These are phyloP conservation scores for Varanus komodoensis DNA, from an alignment of 2,113 vertebrate genomes.

Conservation along the genomic window DNA sequence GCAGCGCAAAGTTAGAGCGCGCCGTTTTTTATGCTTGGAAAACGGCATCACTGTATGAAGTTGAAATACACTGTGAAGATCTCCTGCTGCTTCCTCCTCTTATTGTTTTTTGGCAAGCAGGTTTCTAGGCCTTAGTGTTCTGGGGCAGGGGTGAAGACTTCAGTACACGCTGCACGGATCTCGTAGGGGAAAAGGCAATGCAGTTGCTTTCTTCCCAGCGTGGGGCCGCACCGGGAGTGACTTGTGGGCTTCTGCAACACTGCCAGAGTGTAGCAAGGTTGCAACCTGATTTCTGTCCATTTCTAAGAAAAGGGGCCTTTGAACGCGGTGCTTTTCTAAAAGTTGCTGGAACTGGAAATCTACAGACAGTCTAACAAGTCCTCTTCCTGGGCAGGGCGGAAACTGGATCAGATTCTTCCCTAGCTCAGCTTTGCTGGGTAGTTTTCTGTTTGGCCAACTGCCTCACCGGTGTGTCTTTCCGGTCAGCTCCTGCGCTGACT, in stretches of 20 bases:
- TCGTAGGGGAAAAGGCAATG: not conserved
- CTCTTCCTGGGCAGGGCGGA: not conserved
- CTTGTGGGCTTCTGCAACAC: fast-evolving
- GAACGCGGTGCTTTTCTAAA: not conserved
- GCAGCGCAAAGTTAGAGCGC: not conserved
- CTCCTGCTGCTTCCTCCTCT: not conserved
- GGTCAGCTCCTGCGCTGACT: not conserved
- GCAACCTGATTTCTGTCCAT: not conserved
- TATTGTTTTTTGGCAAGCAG: not conserved
- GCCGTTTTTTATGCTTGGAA: not conserved
- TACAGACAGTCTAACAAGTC: not conserved
- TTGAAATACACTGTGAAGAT: not conserved
- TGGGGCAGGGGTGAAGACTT: not conserved
- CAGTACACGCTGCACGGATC: not conserved
- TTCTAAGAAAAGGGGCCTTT: not conserved
- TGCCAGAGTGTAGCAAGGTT: too few relatives aligned
- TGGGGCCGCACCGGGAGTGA: too few relatives aligned
- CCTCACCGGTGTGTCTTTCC: not conserved
- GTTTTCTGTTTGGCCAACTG: too few relatives aligned
- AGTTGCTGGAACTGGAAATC: too few relatives aligned
- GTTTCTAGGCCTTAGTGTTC: not conserved
- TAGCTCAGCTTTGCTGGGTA: not conserved
- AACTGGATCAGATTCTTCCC: not conserved
- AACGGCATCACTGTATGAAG: not conserved
- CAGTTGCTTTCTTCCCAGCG: too few relatives aligned